Percentiles rank a stretch among this genome's conserved stretches.
Conservation (phyloP, 2,888 invertebrate genomes). For the Cosmia pyralina region DNA sequence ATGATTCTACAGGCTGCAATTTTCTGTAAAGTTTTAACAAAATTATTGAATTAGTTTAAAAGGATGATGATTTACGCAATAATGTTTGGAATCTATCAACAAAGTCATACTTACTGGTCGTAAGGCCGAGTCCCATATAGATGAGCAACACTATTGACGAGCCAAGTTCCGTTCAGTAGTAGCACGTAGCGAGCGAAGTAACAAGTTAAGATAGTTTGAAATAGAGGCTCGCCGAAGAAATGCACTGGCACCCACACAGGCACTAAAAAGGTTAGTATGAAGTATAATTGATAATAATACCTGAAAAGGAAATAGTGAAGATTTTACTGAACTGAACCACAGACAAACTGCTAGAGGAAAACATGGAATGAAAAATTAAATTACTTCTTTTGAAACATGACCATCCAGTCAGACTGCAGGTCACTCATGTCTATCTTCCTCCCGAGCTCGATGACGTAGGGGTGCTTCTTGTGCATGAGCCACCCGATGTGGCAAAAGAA, state of each 20-base stretch:
- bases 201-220: constrained; percentile 90
- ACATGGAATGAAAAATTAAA: not conserved
- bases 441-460: constrained; percentile 92
- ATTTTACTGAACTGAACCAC: not conserved
- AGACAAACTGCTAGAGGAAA: not conserved
- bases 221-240: constrained; percentile 92
- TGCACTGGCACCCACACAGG: constrained; percentile 92
- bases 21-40: constrained; percentile 84
- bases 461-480: constrained; percentile 95
- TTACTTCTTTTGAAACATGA: constrained; percentile 94
- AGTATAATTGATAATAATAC: constrained; percentile 91
- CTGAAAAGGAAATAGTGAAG: constrained; percentile 84
- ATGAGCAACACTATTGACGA: constrained; percentile 95
- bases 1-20: constrained; percentile 95
- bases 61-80: not conserved
- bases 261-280: constrained; percentile 90
- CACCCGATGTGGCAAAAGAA: constrained; percentile 97
- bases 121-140: constrained; percentile 94
- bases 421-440: constrained; percentile 94
- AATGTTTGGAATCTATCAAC: constrained; percentile 9
- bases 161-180: constrained; percentile 94
- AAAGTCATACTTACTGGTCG: constrained; percentile 90
- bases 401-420: constrained; percentile 92
- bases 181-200: constrained; percentile 91
- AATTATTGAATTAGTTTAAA: not conserved